Evolutionary conservation across 1,140 invertebrate species (phyloP), one percentile per base, ranked within the genome.

Genomic region (Chrysomallon squamiferum): DNA sequence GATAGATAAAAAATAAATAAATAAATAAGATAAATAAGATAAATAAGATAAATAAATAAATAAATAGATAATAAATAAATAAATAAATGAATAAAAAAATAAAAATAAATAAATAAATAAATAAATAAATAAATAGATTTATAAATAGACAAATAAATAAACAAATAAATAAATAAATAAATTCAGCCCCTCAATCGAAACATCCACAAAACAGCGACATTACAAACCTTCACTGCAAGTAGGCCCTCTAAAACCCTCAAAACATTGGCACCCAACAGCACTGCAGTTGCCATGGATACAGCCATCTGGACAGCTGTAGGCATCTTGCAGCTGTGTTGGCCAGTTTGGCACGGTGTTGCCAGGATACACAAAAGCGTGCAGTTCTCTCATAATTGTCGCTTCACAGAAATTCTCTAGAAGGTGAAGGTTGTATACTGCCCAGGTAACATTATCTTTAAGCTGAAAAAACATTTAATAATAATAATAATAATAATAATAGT

Each of bases 401-500:
- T 68, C 66, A 35, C 66, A 68, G 9, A 68, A 29, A 33, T 56
- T 62, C 30, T 62, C 60, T 30, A 68, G 29, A 30, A 66, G 49
- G 35, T 41, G 49, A 7, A 66, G 41, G 13, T 47, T 43, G 41
- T 50, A 59, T 22, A 38, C 22, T 2, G 58, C 64, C 64, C 64
- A 66, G 25, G 30, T 60, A 1, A 20, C 6, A 32, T 66, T 30
- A 13, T 49, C 49, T 32, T 66, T 66, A 15, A 60, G 47, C 58
- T 60, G 18, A n/a, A 11, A 35, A n/a, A n/a, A n/a, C n/a, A n/a
- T n/a, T n/a, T 2, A 25, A 49, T n/a, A 0, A 49, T 6, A 18
- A 18, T n/a, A 49, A 18, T 6, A 6, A 49, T 7, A 49, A 25
- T 7, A 52, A 9, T n/a, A 25, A 11, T 52, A 11, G 49, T n/a